Conservation (phyloP, 2,888 invertebrate genomes). For the Theretra japonica region DNA sequence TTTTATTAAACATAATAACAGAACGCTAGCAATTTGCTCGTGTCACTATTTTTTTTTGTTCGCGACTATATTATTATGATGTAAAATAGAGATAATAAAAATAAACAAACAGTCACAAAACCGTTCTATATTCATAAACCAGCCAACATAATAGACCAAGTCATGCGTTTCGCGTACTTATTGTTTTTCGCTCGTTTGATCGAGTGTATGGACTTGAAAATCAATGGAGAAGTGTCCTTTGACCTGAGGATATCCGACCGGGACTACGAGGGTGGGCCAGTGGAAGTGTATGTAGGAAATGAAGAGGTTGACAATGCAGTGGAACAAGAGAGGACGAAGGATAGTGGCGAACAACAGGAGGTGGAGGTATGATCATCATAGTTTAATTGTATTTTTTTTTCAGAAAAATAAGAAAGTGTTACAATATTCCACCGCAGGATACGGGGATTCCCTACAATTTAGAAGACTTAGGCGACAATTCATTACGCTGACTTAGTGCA, state of each 20-base stretch:
- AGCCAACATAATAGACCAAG: not conserved
- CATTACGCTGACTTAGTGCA: too few species aligned
- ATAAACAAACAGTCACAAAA: not conserved
- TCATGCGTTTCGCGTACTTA: slow-evolving; percentile 11
- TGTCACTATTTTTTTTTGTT: too few species aligned
- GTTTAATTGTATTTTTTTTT: too few species aligned
- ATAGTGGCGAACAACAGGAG: not conserved
- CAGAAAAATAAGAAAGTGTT: too few species aligned
- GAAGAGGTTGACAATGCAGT: slow-evolving; percentile 28
- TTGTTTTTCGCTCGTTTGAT: slow-evolving; percentile 8
- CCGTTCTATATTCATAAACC: not conserved
- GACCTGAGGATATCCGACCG: slow-evolving; percentile 32
- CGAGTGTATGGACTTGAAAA: slow-evolving; percentile 27
- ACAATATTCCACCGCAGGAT: too few species aligned
- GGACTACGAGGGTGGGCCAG: not conserved
- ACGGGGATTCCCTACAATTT: too few species aligned
- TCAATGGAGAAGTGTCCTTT: slow-evolving; percentile 39
- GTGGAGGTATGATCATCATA: not conserved
- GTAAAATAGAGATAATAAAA: not conserved
- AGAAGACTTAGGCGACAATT: too few species aligned
- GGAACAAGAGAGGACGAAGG: not conserved
- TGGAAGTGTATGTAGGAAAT: not conserved
- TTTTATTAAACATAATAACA: too few species aligned
- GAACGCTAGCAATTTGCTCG: too few species aligned
- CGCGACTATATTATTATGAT: not conserved